Base-by-base conservation (phyloP, 2,888 invertebrate genomes). In the Heterodera filipjevi region DNA sequence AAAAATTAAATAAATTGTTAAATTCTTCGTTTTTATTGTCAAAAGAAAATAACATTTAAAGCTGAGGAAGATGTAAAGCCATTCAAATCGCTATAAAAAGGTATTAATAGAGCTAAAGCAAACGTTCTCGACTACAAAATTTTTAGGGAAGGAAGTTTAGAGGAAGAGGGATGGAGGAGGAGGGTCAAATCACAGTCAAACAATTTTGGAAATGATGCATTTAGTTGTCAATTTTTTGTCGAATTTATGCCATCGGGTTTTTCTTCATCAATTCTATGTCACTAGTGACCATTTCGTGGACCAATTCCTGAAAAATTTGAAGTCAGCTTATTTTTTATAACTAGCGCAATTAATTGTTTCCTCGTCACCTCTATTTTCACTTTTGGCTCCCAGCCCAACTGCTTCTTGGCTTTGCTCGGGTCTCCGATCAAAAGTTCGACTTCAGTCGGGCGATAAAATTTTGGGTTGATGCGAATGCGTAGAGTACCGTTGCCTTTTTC, bases 401-500 rank as follows among this genome's bases (percentile, higher is more conserved):
- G 93, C 77, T 92, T 91, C 86, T 93, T 93, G 0, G 98, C 98
- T 91, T 98, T 98, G 0, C 93, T 92, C 1, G 97, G 93, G 90
- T 98, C 96, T n/a, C 99, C 98, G 80, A 94, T 91, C 32, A 99
- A 91, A 70, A 94, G 92, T 89, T 96, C 95, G 88, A 99, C 98
- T 93, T 99, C 98, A 0, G 98, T 96, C 14, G 98, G 98, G 81
- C 99, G 92, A 90, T 96, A 98, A 92, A 94, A 97, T 90, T 95
- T 95, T 0, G 94, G 93, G 91, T 97, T 96, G 70, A 99, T 93
- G 88, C 92, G 93, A 32, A 99, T 94, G 46, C 97, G 92, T 71
- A 96, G 91, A 68, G 93, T 92, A 0, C 93, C 93, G 0, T 93
- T 93, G 14, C 90, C 92, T 77, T 93, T 93, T 88, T 93, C 94